Percentiles rank a stretch among this genome's conserved stretches.
These are phyloP conservation scores for Drepana arcuata DNA, from an alignment of 1,140 invertebrate species.

Conservation along the genomic window DNA sequence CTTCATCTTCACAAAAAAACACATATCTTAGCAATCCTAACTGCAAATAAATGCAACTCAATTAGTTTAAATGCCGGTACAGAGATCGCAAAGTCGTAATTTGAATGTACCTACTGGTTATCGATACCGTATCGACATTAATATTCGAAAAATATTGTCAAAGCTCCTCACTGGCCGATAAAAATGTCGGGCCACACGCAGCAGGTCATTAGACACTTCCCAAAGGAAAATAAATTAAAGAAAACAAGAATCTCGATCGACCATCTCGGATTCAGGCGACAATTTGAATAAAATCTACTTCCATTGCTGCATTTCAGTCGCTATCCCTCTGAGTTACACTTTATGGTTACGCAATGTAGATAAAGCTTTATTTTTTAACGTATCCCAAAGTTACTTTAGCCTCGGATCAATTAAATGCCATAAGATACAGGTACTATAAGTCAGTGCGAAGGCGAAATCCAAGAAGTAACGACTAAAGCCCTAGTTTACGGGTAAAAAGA, in stretches of 20 bases:
- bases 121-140: slow-evolving; percentile 60
- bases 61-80: slow-evolving; percentile 20
- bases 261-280: no score
- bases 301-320: slow-evolving; percentile 8
- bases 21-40: slow-evolving; percentile 9
- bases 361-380: no score
- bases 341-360: no score
- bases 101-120: slow-evolving; percentile 34
- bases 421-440: slow-evolving; percentile 50
- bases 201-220: slow-evolving; percentile 67
- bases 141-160: slow-evolving; percentile 68
- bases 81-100: slow-evolving; percentile 8
- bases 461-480: slow-evolving; percentile 46
- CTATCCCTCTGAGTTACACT: no score
- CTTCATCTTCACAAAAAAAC: slow-evolving; percentile 8
- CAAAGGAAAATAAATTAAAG: slow-evolving; percentile 67
- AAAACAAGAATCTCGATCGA: slow-evolving; percentile 63
- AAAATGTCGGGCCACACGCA: slow-evolving; percentile 67
- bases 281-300: no score
- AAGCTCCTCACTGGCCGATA: slow-evolving; percentile 58
- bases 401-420: slow-evolving; percentile 53
- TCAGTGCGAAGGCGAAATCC: slow-evolving; percentile 46
- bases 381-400: no score
- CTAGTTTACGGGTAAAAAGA: slow-evolving; percentile 44
- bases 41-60: slow-evolving; percentile 19